Evolutionary conservation across 2,113 vertebrate species (phyloP), one percentile per base, ranked within the genome.

Genomic region (Alaudala cheleensis): DNA sequence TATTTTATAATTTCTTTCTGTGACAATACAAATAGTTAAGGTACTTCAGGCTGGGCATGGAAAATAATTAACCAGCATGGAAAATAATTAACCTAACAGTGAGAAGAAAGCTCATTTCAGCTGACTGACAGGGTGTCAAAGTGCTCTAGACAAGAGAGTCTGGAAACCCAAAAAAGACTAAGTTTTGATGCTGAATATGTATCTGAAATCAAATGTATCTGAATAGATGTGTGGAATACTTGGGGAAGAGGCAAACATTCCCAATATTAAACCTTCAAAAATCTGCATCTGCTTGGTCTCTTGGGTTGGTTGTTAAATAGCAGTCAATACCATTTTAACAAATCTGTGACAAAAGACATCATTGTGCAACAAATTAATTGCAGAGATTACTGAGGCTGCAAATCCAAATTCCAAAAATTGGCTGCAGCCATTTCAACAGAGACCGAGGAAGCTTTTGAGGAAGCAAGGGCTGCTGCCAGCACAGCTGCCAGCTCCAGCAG

Each of bases 71-170:
- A 74, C 69, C 26, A 60, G 21, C 8, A 37, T n/a, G 23, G 58
- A 92, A 90, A 83, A 94, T 80, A 90, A 85, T 90, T 95, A 95
- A 94, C 61, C 31, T 40, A 16, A 50, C 15, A 12, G 12, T 57
- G n/a, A 79, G 29, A 81, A 76, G 19, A 33, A 33, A 3, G 2
- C 16, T 92, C 10, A 40, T 89, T 83, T 90, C 22, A 57, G 14
- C 45, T 78, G 24, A 72, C 25, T 84, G 57, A 40, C n/a, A 79
- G n/a, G 19, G 6, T 90, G 13, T 57, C 13, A 3, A 51, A 73
- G n/a, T 60, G 67, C 54, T 81, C 8, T 50, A 58, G 18, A 39
- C 21, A 77, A 61, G 31, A 45, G 23, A 64, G 40, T 47, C 24
- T 7, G 25, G 22, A 83, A 88, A 70, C 49, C 12, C 18, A 47